Evolutionary conservation across 1,140 invertebrate species (phyloP).

Genomic region (Drosophila ambigua): DNA sequence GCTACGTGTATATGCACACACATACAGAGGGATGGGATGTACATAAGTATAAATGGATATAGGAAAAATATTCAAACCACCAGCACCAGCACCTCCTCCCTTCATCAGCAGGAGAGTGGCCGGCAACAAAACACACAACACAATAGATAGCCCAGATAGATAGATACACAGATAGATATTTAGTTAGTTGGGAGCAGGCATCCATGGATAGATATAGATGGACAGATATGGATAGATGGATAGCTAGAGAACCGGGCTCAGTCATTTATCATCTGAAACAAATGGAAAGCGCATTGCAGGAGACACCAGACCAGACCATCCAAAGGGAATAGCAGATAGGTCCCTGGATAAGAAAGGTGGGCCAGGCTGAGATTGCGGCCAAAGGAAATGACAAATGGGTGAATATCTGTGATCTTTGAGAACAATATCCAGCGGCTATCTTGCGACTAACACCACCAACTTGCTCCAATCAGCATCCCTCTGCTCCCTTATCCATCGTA

Average conservation of each 20-base stretch:
- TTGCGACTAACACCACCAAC: too few relatives aligned
- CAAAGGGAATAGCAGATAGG: conserved; percentile 18
- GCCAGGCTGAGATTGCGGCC: not conserved
- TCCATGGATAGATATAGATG: conserved; percentile 27
- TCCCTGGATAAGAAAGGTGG: conserved; percentile 13
- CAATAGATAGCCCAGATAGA: conserved; percentile 55
- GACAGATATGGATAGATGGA: conserved; percentile 16
- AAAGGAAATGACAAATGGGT: too few relatives aligned
- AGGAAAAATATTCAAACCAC: conserved; percentile 40
- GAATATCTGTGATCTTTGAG: too few relatives aligned
- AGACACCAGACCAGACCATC: not conserved
- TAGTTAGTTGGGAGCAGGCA: conserved; percentile 47
- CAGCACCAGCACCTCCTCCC: not conserved
- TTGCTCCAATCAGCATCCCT: too few relatives aligned
- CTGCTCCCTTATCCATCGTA: too few relatives aligned
- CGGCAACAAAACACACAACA: conserved; percentile 48
- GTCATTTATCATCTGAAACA: conserved; percentile 67
- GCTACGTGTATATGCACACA: conserved; percentile 14
- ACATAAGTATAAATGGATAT: conserved; percentile 4
- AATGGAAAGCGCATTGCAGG: conserved; percentile 46
- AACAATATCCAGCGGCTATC: too few relatives aligned
- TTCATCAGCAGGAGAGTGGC: not conserved
- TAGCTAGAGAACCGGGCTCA: conserved; percentile 30
- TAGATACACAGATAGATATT: conserved; percentile 55
- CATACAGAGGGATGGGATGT: conserved; percentile 5